Evolutionary conservation across 2,113 vertebrate genomes (phyloP).

Genomic region (Thunnus maccoyii): DNA sequence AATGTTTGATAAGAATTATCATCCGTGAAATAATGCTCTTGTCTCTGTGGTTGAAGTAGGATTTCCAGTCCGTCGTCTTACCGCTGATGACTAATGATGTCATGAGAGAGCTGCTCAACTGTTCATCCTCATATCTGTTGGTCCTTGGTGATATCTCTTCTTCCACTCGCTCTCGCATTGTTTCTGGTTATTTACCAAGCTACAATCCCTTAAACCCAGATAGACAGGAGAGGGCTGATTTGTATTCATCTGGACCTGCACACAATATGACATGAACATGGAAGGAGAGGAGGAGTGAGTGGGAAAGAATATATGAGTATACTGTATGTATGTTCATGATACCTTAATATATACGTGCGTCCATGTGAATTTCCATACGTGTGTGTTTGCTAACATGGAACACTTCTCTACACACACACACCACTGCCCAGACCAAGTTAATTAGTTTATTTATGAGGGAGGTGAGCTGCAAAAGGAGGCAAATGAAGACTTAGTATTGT

Average conservation of each 20-base stretch:
- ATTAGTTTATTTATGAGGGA: constrained; percentile 83
- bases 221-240: constrained; percentile 67
- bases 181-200: constrained; percentile 77
- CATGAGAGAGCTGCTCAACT: constrained; percentile 52
- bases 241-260: constrained; percentile 73
- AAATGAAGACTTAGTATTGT: constrained; percentile 81
- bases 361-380: constrained; percentile 31
- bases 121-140: constrained; percentile 49
- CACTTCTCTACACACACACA: constrained; percentile 36
- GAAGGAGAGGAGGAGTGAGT: constrained; percentile 43
- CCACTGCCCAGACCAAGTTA: constrained; percentile 58
- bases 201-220: constrained; percentile 71
- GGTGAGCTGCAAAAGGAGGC: constrained; percentile 55
- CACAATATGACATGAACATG: constrained; percentile 36
- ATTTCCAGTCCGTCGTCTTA: constrained; percentile 37
- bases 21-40: constrained; percentile 31
- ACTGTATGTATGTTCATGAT: constrained; percentile 14
- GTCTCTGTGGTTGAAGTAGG: constrained; percentile 33
- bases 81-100: constrained; percentile 55
- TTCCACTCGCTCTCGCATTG: constrained; percentile 64
- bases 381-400: constrained; percentile 26
- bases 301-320: constrained; percentile 22
- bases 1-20: constrained; percentile 45
- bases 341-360: constrained; percentile 28
- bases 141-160: constrained; percentile 50